phyloP scores from a whole-genome alignment of 1,140 invertebrate species.

The Camponotus pennsylvanicus region DNA sequence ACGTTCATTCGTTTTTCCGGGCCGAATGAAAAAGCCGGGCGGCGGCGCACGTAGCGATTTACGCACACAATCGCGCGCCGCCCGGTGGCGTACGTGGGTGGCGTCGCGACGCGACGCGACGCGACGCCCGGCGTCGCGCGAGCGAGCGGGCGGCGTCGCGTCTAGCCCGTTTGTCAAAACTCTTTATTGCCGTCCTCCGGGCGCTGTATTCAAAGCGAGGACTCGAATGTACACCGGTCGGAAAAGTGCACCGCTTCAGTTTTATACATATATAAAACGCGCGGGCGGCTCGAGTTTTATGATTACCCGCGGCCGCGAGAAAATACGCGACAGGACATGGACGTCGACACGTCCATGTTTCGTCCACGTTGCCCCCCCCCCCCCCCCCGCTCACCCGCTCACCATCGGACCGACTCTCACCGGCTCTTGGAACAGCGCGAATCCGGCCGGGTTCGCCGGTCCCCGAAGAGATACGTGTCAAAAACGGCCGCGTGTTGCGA shows the following conservation, averaged over 20 bases:
- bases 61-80: not conserved
- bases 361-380: not conserved
- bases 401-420: not conserved
- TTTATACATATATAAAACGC: slow-evolving; percentile 71
- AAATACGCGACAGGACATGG: slow-evolving; percentile 68
- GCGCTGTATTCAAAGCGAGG: slow-evolving; percentile 79
- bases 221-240: slow-evolving; percentile 72
- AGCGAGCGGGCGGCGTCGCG: slow-evolving; percentile 13
- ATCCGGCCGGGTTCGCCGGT: slow-evolving; percentile 34
- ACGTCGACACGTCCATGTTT: slow-evolving; percentile 55
- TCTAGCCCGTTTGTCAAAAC: slow-evolving; percentile 78
- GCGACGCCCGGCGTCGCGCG: slow-evolving; percentile 43
- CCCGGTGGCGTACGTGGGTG: slow-evolving; percentile 34
- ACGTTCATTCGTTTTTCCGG: slow-evolving; percentile 77
- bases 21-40: slow-evolving; percentile 75
- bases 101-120: slow-evolving; percentile 14
- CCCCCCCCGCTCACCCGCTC: not conserved
- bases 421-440: slow-evolving; percentile 45
- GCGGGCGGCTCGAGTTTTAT: slow-evolving; percentile 74
- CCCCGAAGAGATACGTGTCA: slow-evolving; percentile 61
- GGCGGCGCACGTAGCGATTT: slow-evolving; percentile 56
- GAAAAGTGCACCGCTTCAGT: slow-evolving; percentile 77
- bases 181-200: slow-evolving; percentile 79
- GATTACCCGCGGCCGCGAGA: slow-evolving; percentile 66
- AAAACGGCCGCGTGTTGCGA: slow-evolving; percentile 42